Base-by-base conservation (phyloP, 2,888 invertebrate species). In the Ephialtes manifestator region DNA sequence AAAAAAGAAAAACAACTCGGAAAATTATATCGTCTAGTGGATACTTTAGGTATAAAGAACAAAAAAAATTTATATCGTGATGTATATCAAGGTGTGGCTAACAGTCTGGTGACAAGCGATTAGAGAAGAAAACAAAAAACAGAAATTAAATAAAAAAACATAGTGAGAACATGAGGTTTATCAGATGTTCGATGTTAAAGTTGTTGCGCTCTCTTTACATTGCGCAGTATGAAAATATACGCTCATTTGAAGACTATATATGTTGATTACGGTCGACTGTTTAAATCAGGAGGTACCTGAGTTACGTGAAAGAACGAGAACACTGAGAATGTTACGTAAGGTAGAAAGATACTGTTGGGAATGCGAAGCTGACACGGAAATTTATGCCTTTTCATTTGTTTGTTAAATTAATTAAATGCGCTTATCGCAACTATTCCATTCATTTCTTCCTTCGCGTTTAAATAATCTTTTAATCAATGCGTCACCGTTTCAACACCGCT, bases 121-220 rank as follows among this genome's bases (percentile, higher is more conserved):
- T 86, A 84, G 70, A 81, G 51, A 24, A 31, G 43, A 20, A 67
- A 60, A 24, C 20, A 68, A 55, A 63, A 18, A 20, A 5, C 35
- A 63, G 24, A 35, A 35, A 53, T 63, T 46, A 82, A 76, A 5
- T 39, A 67, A 48, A 81, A 70, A 46, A 77, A 67, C 63, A 67
- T 85, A 83, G 82, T 77, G 81, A 86, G 86, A 83, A 84, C 74
- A 85, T 79, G 86, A 86, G 82, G 86, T 85, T 88, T 79, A 86
- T 84, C 79, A 87, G 80, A 90, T 89, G 90, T 91, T 91, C 90
- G 90, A 90, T 90, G 90, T 90, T 89, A 86, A 88, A 88, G 83
- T 87, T 88, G 86, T 89, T 86, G 88, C 88, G 87, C 88, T 87
- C 82, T 89, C 83, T 87, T 88, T 88, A 86, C 88, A 89, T 90